Conservation (phyloP, 1,140 invertebrate species). For the Polyergus mexicanus region DNA sequence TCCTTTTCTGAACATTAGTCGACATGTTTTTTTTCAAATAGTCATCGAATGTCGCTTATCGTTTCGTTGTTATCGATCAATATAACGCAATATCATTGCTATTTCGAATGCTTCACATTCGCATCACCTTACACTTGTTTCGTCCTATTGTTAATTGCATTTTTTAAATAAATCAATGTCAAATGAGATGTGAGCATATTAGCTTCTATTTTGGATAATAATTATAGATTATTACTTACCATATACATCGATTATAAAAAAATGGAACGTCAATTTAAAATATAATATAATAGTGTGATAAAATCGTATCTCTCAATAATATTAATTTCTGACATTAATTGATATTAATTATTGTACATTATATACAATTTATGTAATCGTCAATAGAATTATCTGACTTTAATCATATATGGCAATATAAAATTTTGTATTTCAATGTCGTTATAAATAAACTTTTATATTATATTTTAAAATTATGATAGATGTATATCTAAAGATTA, state of each 20-base stretch:
- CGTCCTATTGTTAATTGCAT: not conserved
- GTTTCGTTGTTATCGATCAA: not conserved
- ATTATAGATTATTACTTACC: not conserved
- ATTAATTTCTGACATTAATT: not conserved
- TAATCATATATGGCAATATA: not conserved
- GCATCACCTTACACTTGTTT: not conserved
- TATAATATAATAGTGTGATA: constrained; percentile 2
- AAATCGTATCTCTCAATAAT: not conserved
- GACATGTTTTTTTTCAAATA: constrained; percentile 39
- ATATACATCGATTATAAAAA: not conserved
- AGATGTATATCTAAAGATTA: constrained; percentile 13
- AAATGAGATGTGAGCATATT: too few species aligned
- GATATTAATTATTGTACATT: not conserved
- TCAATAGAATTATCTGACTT: not conserved
- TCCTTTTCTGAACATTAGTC: not conserved
- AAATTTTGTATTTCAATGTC: not conserved
- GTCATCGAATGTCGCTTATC: not conserved
- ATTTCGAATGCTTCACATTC: constrained; percentile 1
- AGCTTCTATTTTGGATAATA: not conserved
- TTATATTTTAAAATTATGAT: not conserved
- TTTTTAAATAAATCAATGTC: not conserved
- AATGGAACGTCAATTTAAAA: not conserved
- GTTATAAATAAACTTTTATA: constrained; percentile 6
- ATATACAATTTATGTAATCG: not conserved
- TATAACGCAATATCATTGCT: constrained; percentile 5